Percentiles rank a stretch among this genome's conserved stretches.
These are phyloP conservation scores for Megalurothrips usitatus DNA, from an alignment of 2,888 invertebrate genomes.

Conservation along the genomic window DNA sequence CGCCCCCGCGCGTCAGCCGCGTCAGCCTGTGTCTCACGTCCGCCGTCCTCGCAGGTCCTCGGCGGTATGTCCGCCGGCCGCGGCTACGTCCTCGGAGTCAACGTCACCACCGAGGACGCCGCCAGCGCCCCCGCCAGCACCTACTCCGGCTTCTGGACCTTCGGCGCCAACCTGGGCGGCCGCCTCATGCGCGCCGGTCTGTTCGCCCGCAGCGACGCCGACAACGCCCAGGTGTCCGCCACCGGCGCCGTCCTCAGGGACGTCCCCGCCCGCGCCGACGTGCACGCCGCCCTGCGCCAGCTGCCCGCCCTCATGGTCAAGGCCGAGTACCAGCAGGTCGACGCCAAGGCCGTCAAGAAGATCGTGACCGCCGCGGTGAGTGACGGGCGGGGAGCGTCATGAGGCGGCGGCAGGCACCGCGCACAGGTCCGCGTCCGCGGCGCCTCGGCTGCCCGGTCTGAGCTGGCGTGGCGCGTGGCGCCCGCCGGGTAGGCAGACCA, in stretches of 20 bases:
- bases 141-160: constrained; percentile 21
- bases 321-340: constrained; percentile 18
- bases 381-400: neutral
- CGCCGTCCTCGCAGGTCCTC: neutral
- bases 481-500: too few relatives aligned
- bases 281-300: constrained; percentile 4
- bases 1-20: too few relatives aligned
- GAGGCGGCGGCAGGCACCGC: too few relatives aligned
- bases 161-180: constrained; percentile 15
- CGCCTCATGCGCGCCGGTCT: neutral
- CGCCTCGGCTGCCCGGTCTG: neutral
- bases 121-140: neutral
- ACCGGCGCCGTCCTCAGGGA: constrained; percentile 11
- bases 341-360: constrained; percentile 15
- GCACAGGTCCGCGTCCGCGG: neutral
- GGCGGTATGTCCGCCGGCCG: constrained; percentile 14
- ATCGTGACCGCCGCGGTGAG: neutral
- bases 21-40: neutral
- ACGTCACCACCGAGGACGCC: neutral
- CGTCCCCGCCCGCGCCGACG: neutral
- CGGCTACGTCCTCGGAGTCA: neutral
- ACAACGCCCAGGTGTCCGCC: constrained; percentile 2
- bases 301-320: constrained; percentile 7
- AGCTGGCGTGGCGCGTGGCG: too few relatives aligned
- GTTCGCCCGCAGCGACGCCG: neutral